Evolutionary conservation across 2,888 invertebrate species (phyloP), one percentile per base, ranked within the genome.

Genomic region (Theodoxus fluviatilis): DNA sequence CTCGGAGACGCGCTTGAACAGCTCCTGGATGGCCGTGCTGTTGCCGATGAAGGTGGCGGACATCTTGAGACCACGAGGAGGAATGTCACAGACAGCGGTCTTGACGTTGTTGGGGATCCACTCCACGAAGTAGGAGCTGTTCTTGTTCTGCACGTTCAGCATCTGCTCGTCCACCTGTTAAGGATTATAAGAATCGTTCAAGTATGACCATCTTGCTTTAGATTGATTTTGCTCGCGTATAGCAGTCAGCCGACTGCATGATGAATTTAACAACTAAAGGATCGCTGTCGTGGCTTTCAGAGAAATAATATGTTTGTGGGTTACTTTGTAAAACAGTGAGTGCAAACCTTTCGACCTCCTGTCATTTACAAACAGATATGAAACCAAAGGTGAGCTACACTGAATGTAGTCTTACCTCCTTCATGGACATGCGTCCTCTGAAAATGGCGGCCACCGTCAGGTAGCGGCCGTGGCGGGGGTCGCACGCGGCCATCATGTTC

Each of bases 401-500:
- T n/a, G n/a, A n/a, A n/a, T n/a, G 55, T 55, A 55, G 55, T 55
- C 9, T 12, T 55, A 55, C 18, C 22, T 18, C 71, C 64, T 71
- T 71, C 71, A 71, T 71, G 47, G 71, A 71, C 71, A 71, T 71
- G 66, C 71, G 68, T 40, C 71, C 71, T 33, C 71, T 35, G 69
- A 71, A 71, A 57, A 71, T 68, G 47, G 69, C 69, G 37, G 94
- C 94, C 22, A 93, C 94, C 0, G 94, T 94, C 71, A 94, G 90
- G 75, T 85, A 85, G 79, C 95, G 91, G 67, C 95, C 95, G 89
- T 95, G 95, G 73, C 95, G 91, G 1, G 96, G 96, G 88, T 96
- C 95, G 87, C 95, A 95, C 18, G 96, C 96, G 67, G 95, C 95
- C 95, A 96, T 96, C 96, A 96, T 96, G 90, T 96, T 96, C 90